Evolutionary conservation across 2,113 vertebrate species (phyloP).

Genomic region (Dryoscopus gambensis): DNA sequence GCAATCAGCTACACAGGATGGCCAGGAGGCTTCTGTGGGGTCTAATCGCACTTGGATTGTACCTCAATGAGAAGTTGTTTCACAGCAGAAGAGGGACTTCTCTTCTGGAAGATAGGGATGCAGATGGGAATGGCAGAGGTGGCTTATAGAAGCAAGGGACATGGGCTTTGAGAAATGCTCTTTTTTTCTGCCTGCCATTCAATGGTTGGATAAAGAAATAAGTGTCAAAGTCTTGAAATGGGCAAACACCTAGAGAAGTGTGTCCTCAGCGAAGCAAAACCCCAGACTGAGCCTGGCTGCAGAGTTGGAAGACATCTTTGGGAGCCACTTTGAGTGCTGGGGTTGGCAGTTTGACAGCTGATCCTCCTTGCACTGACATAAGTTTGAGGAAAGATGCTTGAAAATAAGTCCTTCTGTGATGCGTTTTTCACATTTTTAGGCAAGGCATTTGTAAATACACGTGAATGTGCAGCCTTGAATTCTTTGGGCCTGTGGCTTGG

Average conservation of each 20-base stretch:
- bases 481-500: conserved; percentile 30
- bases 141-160: neutral
- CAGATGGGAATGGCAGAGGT: neutral
- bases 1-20: neutral
- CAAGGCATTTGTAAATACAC: neutral
- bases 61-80: neutral
- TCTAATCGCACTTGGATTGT: neutral
- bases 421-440: conserved; percentile 22
- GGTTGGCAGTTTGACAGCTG: neutral
- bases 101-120: neutral
- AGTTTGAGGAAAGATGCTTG: conserved; percentile 18
- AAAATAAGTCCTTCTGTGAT: neutral
- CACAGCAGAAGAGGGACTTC: neutral
- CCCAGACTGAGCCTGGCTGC: neutral
- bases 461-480: neutral
- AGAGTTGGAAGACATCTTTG: neutral
- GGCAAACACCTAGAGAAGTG: neutral
- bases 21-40: neutral
- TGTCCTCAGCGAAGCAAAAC: neutral
- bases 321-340: conserved; percentile 20
- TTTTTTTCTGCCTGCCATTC: neutral
- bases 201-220: neutral
- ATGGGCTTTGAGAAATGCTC: neutral
- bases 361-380: neutral
- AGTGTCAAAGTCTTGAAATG: neutral